Percentiles rank a stretch among this genome's conserved stretches.
phyloP scores from a whole-genome alignment of 1,140 invertebrate genomes.

The Sminthurinus signatus region DNA sequence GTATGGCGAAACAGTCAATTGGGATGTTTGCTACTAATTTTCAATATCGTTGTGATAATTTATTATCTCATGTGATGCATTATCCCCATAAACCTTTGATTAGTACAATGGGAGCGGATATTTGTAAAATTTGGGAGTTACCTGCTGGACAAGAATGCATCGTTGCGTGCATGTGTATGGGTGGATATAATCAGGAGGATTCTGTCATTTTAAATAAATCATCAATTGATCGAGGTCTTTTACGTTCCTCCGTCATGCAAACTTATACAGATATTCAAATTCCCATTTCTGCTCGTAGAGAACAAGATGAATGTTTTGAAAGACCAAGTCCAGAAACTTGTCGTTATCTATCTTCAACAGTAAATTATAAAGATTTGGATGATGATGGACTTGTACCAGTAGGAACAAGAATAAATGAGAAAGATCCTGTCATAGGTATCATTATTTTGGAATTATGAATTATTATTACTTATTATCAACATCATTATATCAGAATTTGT shows the following conservation, averaged over 20 bases:
- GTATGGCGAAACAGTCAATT: slow-evolving; percentile 99
- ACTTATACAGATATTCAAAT: slow-evolving; percentile 96
- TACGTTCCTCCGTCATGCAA: slow-evolving; percentile 94
- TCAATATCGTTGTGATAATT: slow-evolving; percentile 98
- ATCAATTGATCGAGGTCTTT: slow-evolving; percentile 95
- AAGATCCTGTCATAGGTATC: slow-evolving; percentile 19
- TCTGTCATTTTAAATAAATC: slow-evolving; percentile 96
- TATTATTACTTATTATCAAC: too few species aligned
- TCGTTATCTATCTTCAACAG: neutral
- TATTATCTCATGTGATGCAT: slow-evolving; percentile 91
- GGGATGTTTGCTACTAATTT: slow-evolving; percentile 98
- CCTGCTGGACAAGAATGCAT: slow-evolving; percentile 95
- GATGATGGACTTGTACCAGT: slow-evolving; percentile 20
- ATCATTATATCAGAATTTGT: too few species aligned
- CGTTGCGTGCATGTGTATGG: slow-evolving; percentile 96
- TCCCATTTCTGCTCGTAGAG: slow-evolving; percentile 84
- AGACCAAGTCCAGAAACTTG: neutral
- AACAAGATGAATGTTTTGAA: slow-evolving; percentile 22
- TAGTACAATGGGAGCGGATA: slow-evolving; percentile 94
- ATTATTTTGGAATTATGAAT: slow-evolving; percentile 45
- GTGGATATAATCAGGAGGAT: slow-evolving; percentile 98
- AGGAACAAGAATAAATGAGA: slow-evolving; percentile 7
- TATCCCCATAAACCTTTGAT: slow-evolving; percentile 98
- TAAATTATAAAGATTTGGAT: slow-evolving; percentile 17
- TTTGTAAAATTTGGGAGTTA: slow-evolving; percentile 86